These are phyloP conservation scores for Cantharis flavilabris DNA, from an alignment of 2,888 invertebrate species.

Conservation along the genomic window DNA sequence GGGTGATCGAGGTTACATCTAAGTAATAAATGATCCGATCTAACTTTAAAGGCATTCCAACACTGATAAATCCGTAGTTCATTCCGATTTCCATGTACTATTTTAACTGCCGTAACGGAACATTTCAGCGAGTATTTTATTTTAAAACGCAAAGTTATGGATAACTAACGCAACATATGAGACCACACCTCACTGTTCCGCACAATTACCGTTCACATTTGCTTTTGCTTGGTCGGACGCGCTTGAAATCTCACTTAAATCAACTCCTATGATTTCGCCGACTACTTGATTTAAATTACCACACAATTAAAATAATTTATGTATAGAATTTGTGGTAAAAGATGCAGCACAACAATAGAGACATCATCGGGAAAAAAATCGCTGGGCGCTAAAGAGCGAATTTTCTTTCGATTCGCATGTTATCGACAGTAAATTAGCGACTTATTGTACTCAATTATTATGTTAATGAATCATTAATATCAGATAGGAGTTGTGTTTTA, in stretches of 20 bases:
- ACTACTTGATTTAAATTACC: slow-evolving; percentile 18
- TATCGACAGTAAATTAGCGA: neutral
- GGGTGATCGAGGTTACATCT: slow-evolving; percentile 1
- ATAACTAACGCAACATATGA: slow-evolving; percentile 32
- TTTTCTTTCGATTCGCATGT: neutral
- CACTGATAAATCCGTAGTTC: slow-evolving; percentile 21
- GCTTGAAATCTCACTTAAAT: slow-evolving; percentile 42
- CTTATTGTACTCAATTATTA: neutral
- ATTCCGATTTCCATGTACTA: slow-evolving; percentile 8
- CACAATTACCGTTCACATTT: slow-evolving; percentile 45
- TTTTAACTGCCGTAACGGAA: slow-evolving; percentile 22
- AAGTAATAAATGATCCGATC: slow-evolving; percentile 13
- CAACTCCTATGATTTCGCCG: slow-evolving; percentile 35
- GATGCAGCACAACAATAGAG: neutral
- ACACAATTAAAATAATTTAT: slow-evolving; percentile 5
- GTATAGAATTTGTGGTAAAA: neutral
- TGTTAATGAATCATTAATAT: slow-evolving; percentile 2
- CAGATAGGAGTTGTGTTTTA: neutral
- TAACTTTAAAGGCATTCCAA: slow-evolving; percentile 27
- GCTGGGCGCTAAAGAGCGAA: neutral
- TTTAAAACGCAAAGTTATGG: slow-evolving; percentile 21
- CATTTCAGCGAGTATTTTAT: slow-evolving; percentile 25
- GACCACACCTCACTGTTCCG: slow-evolving; percentile 48
- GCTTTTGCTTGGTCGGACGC: slow-evolving; percentile 39
- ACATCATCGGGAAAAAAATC: neutral